Percentiles rank a stretch among this genome's conserved stretches.
Evolutionary conservation across 2,888 invertebrate species (phyloP).

Genomic region (Agrenia bidenticulata): DNA sequence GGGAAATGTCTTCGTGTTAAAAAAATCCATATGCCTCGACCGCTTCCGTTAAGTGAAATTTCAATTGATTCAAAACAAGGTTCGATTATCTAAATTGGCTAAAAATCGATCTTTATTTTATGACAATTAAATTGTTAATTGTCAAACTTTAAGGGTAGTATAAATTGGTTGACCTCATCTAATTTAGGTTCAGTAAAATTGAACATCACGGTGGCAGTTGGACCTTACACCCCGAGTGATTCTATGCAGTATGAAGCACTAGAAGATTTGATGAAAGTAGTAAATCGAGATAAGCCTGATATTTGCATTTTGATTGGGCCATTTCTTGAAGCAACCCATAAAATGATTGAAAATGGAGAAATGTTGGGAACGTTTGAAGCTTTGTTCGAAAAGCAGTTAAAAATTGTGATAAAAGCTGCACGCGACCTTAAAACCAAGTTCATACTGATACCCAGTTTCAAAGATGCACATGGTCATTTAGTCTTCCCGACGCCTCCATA

Average conservation of each 20-base stretch:
- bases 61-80: too few relatives aligned
- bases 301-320: constrained; percentile 81
- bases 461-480: constrained; percentile 75
- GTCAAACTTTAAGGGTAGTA: neutral
- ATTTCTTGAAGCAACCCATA: constrained; percentile 73
- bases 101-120: too few relatives aligned
- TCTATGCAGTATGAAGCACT: constrained; percentile 78
- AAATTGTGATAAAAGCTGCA: constrained; percentile 66
- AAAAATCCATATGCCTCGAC: constrained; percentile 65
- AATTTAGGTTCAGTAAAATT: constrained; percentile 56
- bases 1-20: constrained; percentile 69
- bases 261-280: constrained; percentile 70
- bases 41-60: constrained; percentile 51
- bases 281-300: constrained; percentile 71
- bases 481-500: constrained; percentile 84
- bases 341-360: constrained; percentile 63
- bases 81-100: too few relatives aligned
- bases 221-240: constrained; percentile 78
- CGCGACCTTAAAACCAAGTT: constrained; percentile 64
- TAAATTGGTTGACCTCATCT: neutral
- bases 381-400: constrained; percentile 71
- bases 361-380: constrained; percentile 68
- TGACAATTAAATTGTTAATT: too few relatives aligned
- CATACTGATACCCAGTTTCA: constrained; percentile 71
- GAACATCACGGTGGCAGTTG: constrained; percentile 73